Base-by-base conservation (phyloP, 2,888 invertebrate genomes). In the Saturnia pavonia region DNA sequence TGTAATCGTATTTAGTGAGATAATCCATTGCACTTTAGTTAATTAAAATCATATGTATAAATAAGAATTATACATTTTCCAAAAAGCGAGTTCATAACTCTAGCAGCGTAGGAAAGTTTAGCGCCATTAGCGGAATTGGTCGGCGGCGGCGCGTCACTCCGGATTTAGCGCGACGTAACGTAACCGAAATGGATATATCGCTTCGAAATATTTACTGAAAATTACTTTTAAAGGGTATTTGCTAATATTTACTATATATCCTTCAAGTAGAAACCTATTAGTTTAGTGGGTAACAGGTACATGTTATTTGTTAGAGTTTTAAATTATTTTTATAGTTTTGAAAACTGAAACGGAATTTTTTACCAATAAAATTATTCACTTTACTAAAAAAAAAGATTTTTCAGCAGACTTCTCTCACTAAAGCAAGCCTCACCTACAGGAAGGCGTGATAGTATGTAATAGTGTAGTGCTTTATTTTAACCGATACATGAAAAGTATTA, bases 61-160 rank as follows among this genome's bases (percentile, higher is more conserved):
- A 75, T 73, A 70, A 69, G 72, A 75, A 77, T 74, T 78, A 75
- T 75, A 78, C 74, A 77, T 83, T 80, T 81, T 72, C 77, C 57
- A 57, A 77, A 78, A 77, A 77, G 72, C 75, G 72, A 76, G 79
- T 85, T 81, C 84, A 85, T 87, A 89, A 84, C 83, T 88, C 82
- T 76, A 72, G 78, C 81, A 81, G 82, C 87, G 69, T 87, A 88
- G 85, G 83, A 85, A 86, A 89, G 82, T 88, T 88, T 85, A 88
- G 87, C 84, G 81, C 90, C 90, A 91, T 91, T 91, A 91, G 88
- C 77, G 84, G 87, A 85, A 91, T 91, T 91, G 91, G 87, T 82
- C 80, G 80, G 57, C 69, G 82, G 82, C 81, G 82, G 82, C 80
- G 82, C 85, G 90, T 90, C 90, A 87, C 79, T 74, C 71, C 80